phyloP scores from a whole-genome alignment of 2,113 vertebrate species.

The Galeopterus variegatus region DNA sequence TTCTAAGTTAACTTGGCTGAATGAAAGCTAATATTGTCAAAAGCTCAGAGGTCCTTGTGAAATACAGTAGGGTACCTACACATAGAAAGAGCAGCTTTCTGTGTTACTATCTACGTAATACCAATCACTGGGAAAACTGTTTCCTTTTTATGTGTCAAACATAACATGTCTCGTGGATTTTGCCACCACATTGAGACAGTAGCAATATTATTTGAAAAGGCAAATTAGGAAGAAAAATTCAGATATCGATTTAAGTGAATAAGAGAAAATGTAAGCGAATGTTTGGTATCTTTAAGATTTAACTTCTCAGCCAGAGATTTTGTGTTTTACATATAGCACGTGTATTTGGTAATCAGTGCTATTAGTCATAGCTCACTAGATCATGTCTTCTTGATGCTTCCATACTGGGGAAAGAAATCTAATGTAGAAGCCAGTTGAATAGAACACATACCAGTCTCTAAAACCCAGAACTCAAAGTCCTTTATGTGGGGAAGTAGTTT shows the following conservation, averaged over 20 bases:
- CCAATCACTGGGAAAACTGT: not conserved
- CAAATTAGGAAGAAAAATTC: conserved; percentile 29
- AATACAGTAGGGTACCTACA: not conserved
- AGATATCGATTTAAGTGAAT: not conserved
- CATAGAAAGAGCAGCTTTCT: not conserved
- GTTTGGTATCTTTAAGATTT: not conserved
- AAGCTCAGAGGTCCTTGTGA: not conserved
- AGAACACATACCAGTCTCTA: not conserved
- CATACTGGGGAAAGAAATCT: not conserved
- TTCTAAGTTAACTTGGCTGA: not conserved
- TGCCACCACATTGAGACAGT: not conserved
- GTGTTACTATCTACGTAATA: not conserved
- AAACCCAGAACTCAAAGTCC: not conserved
- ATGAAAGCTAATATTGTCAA: not conserved
- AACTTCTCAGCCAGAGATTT: not conserved
- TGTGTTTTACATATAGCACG: not conserved
- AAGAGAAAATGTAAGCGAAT: conserved; percentile 8
- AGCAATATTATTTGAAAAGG: conserved; percentile 30
- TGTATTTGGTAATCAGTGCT: not conserved
- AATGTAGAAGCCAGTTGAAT: not conserved
- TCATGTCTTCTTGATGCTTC: not conserved
- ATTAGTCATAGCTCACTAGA: not conserved
- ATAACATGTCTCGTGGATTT: not conserved
- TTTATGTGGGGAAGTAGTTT: not conserved
- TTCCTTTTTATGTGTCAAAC: conserved; percentile 30